phyloP scores from a whole-genome alignment of 2,113 vertebrate species.

The Tragelaphus scriptus region DNA sequence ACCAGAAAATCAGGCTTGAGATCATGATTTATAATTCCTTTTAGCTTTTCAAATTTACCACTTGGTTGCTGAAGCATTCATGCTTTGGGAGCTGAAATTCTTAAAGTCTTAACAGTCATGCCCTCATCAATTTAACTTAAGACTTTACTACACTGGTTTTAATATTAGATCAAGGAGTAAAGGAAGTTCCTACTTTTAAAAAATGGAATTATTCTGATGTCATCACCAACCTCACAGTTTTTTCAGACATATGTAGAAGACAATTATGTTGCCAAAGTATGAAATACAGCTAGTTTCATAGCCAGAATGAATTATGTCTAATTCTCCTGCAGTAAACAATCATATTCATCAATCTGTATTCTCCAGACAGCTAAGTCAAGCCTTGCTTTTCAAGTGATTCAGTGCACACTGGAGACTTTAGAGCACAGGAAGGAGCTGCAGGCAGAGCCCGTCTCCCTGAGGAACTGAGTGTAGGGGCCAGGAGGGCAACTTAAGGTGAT shows the following conservation, averaged over 20 bases:
- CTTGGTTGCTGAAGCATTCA: background rate
- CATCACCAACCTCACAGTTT: background rate
- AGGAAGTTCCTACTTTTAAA: background rate
- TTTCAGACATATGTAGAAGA: background rate
- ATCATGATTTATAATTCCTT: background rate
- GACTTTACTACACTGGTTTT: background rate
- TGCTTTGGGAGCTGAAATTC: background rate
- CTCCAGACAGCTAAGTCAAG: slow-evolving; percentile 10
- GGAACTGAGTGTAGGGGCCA: background rate
- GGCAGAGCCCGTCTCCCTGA: background rate
- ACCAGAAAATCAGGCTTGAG: background rate
- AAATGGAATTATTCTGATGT: background rate
- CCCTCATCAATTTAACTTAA: background rate
- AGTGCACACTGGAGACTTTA: background rate
- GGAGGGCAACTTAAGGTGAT: background rate
- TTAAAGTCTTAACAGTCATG: background rate
- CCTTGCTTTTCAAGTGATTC: slow-evolving; percentile 24
- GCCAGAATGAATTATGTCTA: background rate
- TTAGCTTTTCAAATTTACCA: background rate
- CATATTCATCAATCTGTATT: slow-evolving; percentile 16
- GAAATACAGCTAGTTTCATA: slow-evolving; percentile 1
- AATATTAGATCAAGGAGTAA: background rate
- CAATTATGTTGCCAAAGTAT: background rate
- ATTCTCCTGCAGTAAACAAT: slow-evolving; percentile 29
- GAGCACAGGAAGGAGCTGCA: background rate